Percentiles rank a stretch among this genome's conserved stretches.
These are phyloP conservation scores for Xanthostigma xanthostigma DNA, from an alignment of 2,888 invertebrate species.

Conservation along the genomic window DNA sequence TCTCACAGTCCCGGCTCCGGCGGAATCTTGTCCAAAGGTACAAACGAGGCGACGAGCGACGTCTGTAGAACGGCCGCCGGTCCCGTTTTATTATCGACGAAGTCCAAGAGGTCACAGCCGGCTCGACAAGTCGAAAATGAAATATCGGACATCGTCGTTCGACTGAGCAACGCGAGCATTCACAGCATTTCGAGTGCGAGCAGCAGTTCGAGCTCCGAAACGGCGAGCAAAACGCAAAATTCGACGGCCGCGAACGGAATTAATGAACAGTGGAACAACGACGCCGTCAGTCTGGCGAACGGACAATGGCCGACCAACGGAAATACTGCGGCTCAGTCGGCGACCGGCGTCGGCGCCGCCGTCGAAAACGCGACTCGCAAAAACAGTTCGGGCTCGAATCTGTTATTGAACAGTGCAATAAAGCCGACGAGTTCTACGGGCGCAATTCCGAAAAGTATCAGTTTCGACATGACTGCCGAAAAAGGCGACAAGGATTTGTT, in stretches of 20 bases:
- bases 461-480: constrained; percentile 80
- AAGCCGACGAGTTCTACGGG: constrained; percentile 51
- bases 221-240: constrained; percentile 19
- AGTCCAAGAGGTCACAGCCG: not conserved
- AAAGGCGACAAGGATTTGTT: constrained; percentile 48
- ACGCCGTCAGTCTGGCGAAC: constrained; percentile 11
- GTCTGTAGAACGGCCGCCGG: not conserved
- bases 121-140: not conserved
- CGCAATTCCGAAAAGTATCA: constrained; percentile 83
- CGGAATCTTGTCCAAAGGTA: not conserved
- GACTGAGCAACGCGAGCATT: constrained; percentile 38
- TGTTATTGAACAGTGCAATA: constrained; percentile 13
- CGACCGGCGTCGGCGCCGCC: constrained; percentile 28
- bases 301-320: constrained; percentile 24
- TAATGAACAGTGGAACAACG: constrained; percentile 19
- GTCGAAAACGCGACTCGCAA: constrained; percentile 20
- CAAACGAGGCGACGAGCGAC: not conserved
- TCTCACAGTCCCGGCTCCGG: too few species aligned
- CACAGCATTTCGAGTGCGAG: constrained; percentile 35
- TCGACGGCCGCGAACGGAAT: constrained; percentile 11
- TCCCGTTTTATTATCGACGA: not conserved
- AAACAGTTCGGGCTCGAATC: constrained; percentile 13
- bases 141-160: constrained; percentile 24
- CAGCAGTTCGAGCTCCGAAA: constrained; percentile 31
- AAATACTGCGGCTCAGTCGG: constrained; percentile 12